Conservation (phyloP, 2,113 vertebrate genomes). For the Apeltes quadracus region DNA sequence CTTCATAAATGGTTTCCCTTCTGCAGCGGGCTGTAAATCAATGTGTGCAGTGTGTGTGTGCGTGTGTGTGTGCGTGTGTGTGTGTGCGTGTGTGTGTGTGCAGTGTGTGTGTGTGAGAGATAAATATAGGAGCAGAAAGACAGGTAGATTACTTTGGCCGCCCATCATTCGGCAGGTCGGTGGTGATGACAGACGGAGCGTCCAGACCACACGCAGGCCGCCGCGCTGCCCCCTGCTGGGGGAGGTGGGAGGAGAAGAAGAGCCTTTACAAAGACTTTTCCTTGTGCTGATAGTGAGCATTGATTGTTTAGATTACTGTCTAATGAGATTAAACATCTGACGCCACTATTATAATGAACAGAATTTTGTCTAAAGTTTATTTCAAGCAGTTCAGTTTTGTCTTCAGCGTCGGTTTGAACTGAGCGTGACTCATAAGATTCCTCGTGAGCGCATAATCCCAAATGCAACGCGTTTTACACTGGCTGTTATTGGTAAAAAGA, state of each 20-base stretch:
- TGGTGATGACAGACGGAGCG: slow-evolving; percentile 59
- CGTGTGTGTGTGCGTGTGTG: slow-evolving; percentile 23
- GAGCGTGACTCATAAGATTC: not conserved
- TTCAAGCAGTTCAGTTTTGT: not conserved
- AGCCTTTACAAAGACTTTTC: too few relatives aligned
- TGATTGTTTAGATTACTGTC: too few relatives aligned
- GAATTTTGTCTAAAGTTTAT: not conserved
- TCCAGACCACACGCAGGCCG: slow-evolving; percentile 61
- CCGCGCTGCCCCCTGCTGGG: slow-evolving; percentile 71
- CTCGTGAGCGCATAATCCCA: not conserved
- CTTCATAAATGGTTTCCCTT: slow-evolving; percentile 72
- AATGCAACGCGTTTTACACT: slow-evolving; percentile 8
- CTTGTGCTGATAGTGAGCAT: too few relatives aligned
- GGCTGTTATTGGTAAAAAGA: slow-evolving; percentile 21
- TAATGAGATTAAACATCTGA: not conserved
- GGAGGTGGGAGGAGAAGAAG: too few relatives aligned
- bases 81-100: slow-evolving; percentile 29
- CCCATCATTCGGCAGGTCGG: slow-evolving; percentile 55
- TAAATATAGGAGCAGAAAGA: slow-evolving; percentile 50
- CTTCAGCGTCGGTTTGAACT: not conserved
- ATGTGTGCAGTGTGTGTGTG: slow-evolving; percentile 62
- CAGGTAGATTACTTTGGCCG: slow-evolving; percentile 73
- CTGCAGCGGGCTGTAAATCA: slow-evolving; percentile 65
- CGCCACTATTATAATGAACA: not conserved
- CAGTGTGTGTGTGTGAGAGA: slow-evolving; percentile 5